Conservation (phyloP, 2,113 vertebrate genomes). For the Dascyllus trimaculatus region DNA sequence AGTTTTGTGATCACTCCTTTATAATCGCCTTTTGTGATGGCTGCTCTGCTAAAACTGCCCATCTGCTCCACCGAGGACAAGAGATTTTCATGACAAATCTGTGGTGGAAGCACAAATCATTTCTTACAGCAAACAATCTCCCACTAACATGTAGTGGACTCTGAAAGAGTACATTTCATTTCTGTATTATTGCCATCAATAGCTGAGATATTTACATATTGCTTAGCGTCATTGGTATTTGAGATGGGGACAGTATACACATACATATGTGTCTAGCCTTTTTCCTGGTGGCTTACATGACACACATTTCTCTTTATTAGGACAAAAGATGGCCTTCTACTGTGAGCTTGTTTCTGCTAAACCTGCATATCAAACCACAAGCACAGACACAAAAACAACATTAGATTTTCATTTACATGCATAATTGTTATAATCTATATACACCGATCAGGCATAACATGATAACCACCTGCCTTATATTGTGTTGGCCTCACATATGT, state of each 20-base stretch:
- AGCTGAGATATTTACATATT: conserved; percentile 33
- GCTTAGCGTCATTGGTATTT: rapidly evolving
- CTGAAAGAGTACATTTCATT: not conserved
- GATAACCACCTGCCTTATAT: too few species aligned
- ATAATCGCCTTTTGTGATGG: conserved; percentile 2
- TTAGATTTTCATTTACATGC: not conserved
- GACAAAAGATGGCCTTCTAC: rapidly evolving
- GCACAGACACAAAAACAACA: not conserved
- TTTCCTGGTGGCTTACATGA: not conserved
- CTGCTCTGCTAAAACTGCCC: not conserved
- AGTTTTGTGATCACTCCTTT: conserved; percentile 46
- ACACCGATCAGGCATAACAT: too few species aligned
- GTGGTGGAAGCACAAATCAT: not conserved
- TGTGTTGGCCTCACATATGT: too few species aligned
- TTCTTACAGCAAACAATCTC: not conserved
- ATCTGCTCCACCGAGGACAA: rapidly evolving
- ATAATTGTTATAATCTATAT: too few species aligned
- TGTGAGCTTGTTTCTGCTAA: not conserved
- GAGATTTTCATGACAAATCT: conserved; percentile 43
- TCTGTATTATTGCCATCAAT: not conserved
- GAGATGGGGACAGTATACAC: rapidly evolving
- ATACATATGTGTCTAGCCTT: rapidly evolving
- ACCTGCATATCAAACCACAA: not conserved
- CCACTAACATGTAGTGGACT: too few species aligned
- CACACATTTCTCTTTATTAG: rapidly evolving